Percentiles rank a stretch among this genome's conserved stretches.
These are phyloP conservation scores for Tragelaphus strepsiceros DNA, from an alignment of 2,113 vertebrate species.

Conservation along the genomic window DNA sequence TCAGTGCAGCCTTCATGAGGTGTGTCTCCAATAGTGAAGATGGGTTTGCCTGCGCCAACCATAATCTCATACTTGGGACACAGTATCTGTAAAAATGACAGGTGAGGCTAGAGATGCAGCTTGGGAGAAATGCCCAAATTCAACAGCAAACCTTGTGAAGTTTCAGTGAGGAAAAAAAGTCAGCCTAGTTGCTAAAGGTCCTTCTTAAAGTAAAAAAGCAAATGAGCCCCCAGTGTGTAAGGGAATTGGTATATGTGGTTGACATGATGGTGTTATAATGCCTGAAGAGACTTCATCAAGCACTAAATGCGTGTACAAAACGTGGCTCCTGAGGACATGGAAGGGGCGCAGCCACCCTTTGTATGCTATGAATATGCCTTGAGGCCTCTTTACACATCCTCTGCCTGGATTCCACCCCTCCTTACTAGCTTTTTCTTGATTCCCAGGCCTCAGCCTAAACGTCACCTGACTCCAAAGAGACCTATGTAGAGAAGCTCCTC, in stretches of 20 bases:
- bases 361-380: background rate
- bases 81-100: background rate
- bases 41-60: background rate
- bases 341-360: background rate
- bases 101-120: background rate
- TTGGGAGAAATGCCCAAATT: background rate
- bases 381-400: background rate
- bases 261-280: background rate
- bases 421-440: background rate
- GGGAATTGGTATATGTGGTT: background rate
- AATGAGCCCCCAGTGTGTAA: background rate
- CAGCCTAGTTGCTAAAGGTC: background rate
- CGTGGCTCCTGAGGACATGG: background rate
- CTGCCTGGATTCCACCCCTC: background rate
- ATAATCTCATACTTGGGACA: background rate
- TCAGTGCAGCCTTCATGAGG: background rate
- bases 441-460: background rate
- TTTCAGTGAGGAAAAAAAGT: background rate
- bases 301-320: background rate
- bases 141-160: background rate
- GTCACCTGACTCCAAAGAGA: background rate
- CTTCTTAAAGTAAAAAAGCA: background rate
- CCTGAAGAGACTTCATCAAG: background rate
- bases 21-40: background rate
- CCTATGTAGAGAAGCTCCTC: background rate